Evolutionary conservation across 1,140 invertebrate genomes (phyloP).

Genomic region (Lepidurus arcticus): DNA sequence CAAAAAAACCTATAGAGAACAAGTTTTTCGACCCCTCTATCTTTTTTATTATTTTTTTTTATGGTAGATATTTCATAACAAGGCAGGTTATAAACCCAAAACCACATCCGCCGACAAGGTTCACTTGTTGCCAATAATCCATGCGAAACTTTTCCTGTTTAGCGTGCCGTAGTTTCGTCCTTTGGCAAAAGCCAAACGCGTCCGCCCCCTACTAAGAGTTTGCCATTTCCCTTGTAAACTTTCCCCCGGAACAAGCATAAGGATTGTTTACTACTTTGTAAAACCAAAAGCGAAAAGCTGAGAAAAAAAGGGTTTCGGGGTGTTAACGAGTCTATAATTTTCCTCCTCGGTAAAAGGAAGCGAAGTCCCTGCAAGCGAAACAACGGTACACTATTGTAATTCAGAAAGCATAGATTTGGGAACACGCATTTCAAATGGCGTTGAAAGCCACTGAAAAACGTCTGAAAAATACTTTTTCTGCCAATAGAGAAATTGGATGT

Average conservation of each 20-base stretch:
- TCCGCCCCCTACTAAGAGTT: not conserved
- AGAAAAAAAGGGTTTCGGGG: not conserved
- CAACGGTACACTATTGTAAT: not conserved
- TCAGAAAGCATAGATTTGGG: not conserved
- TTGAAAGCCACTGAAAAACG: too few relatives aligned
- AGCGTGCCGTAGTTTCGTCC: not conserved
- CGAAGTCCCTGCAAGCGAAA: not conserved
- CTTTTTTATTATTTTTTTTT: not conserved
- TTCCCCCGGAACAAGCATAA: not conserved
- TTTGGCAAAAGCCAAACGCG: not conserved
- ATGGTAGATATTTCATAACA: not conserved
- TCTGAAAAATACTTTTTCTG: too few relatives aligned
- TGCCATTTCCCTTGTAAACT: not conserved
- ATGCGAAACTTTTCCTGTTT: not conserved
- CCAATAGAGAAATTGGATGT: too few relatives aligned
- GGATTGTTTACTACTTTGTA: not conserved
- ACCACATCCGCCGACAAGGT: not conserved
- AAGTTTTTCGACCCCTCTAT: not conserved
- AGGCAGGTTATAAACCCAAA: conserved; percentile 5
- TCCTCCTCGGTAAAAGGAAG: not conserved
- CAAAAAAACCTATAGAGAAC: too few relatives aligned
- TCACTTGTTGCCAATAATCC: conserved; percentile 12
- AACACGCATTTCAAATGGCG: not conserved
- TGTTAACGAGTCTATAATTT: conserved; percentile 12
- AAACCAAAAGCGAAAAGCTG: not conserved